Base-by-base conservation (phyloP, 2,888 invertebrate genomes). In the Salpingus planirostris region DNA sequence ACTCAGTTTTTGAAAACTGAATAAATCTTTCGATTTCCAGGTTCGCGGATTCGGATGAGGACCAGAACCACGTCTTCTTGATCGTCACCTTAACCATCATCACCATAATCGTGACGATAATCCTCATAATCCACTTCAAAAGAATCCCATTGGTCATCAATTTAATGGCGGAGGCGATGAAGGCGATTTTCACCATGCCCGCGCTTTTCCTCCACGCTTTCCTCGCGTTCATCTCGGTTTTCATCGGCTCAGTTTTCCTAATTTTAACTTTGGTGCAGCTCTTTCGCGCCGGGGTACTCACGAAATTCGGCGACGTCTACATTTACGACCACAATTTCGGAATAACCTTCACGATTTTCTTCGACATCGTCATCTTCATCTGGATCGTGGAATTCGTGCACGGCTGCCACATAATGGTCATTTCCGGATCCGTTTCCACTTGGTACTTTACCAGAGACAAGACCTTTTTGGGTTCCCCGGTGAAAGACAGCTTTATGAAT, bases 151-250 rank as follows among this genome's bases (percentile, higher is more conserved):
- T 74, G 25, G 73, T 73, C 2, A 65, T 70, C 27, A 64, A 67
- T 30, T 55, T 74, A 11, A 73, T 74, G 45, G 62, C 61, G 37
- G 73, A 74, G 55, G 69, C 73, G n/a, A 71, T 71, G n/a, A 72
- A 69, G 56, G 71, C 71, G 1, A 55, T 73, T 10, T 59, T 60
- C 31, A 55, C 65, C 12, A 71, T 74, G 67, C 74, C 74, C 0
- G 48, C 62, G 2, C 46, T 74, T 6, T 54, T 73, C 8, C 43
- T 71, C 3, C 18, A 18, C 5, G 8, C 18, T 8, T 18, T 18
- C 18, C 8, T 5, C 5, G 18, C 18, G 18, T 8, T 18, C 8
- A 6, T 18, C 18, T 5, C 8, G 18, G 18, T 8, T 5, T 18
- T 18, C 18, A 18, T 18, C 5, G 5, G 18, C 18, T 18, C 18